Base-by-base conservation (phyloP, 1,140 invertebrate genomes). In the Plodia interpunctella region DNA sequence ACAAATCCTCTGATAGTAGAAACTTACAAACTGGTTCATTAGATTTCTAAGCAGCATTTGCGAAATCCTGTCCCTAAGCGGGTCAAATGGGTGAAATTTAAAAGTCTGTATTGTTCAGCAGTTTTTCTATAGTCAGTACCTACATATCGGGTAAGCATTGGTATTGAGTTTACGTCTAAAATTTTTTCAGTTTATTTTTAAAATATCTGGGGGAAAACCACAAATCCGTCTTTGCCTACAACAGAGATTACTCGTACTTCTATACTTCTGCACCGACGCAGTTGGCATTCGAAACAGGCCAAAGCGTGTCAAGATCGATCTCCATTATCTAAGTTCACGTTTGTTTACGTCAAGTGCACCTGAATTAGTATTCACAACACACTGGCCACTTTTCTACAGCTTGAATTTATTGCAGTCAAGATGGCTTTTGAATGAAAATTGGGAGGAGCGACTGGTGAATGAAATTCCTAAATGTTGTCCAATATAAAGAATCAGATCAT, bases 221-320 rank as follows among this genome's bases (percentile, higher is more conserved):
- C 57, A 35, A 62, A 65, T 53, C 63, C n/a, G n/a, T 55, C 55
- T 58, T 72, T 61, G 60, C 64, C 62, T 50, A 61, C 62, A 67
- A 65, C 59, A 56, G 38, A 38, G 38, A 5, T 35, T 74, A 78
- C 83, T 83, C 63, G 70, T 78, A 76, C 84, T 78, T 73, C 71
- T 58, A 66, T n/a, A n/a, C n/a, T n/a, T 61, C 65, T 28, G 67
- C 21, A 62, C 68, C 68, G 78, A 79, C 76, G 70, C 53, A 72
- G 74, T 62, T 83, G 76, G 81, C 78, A 85, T 86, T 88, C 77
- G 62, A 67, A 73, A 72, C 76, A 64, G 72, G 80, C 62, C 62
- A 74, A 88, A 86, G 72, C 68, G 72, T 88, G 83, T 88, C 86
- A 87, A 87, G 86, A 87, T 80, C 83, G 76, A 73, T 71, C 66